Evolutionary conservation across 1,140 invertebrate genomes (phyloP), one percentile per base, ranked within the genome.

Genomic region (Diuraphis noxia): DNA sequence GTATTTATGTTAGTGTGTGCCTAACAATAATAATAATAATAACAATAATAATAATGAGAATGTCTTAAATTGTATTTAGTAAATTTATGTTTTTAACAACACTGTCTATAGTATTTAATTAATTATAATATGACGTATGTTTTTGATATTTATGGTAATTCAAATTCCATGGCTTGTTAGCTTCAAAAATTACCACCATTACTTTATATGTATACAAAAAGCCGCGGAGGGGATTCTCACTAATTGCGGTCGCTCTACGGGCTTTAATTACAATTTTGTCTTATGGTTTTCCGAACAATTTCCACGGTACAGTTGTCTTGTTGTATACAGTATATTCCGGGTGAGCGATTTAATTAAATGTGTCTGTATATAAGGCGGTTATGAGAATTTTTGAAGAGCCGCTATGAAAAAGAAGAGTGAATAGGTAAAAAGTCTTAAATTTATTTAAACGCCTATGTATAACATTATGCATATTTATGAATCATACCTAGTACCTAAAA

Each of bases 261-360:
- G 41, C 34, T 90, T 90, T 90, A 90, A 90, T 90, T 90, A 90
- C 63, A 46, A 79, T 90, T 90, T 79, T 79, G 88, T 90, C 88
- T 90, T 90, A 79, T 90, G 40, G 72, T 90, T 90, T 77, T 90
- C 63, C 88, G 21, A 90, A 46, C 72, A 36, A 79, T 90, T 88
- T 90, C 88, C 63, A 90, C 88, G 88, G 88, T 90, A 90, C 88
- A 46, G 88, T 90, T 79, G 63, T 46, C 40, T 90, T 36, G 38
- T 21, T 77, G n/a, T 41, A 19, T 52, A 56, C 36, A 56, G 85
- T n/a, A 13, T 87, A 87, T 87, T 63, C 49, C 52, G 86, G 86
- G 36, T 40, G 49, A 88, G 86, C 86, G 49, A 63, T 88, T 63
- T 88, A 88, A 88, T 88, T 88, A 40, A 63, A 88, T 38, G 25